Evolutionary conservation across 2,113 vertebrate genomes (phyloP).

Genomic region (Marmota flaviventris): DNA sequence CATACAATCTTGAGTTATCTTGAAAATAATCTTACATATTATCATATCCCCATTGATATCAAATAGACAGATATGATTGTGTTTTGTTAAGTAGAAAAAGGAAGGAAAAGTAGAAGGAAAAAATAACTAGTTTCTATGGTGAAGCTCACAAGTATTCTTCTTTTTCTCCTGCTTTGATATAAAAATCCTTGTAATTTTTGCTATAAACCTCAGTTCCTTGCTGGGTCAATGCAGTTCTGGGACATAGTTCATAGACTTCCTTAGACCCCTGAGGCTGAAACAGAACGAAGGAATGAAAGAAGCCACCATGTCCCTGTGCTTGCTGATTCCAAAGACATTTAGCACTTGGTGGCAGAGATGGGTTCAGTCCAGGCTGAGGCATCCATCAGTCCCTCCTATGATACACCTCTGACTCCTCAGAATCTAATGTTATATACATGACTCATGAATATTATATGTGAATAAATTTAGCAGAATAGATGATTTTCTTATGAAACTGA

Average conservation of each 20-base stretch:
- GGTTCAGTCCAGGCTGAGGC: too few relatives aligned
- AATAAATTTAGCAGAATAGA: not conserved
- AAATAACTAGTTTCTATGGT: not conserved
- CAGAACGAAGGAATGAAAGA: not conserved
- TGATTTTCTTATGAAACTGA: not conserved
- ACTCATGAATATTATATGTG: not conserved
- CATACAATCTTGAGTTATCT: not conserved
- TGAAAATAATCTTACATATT: not conserved
- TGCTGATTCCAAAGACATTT: fast-evolving
- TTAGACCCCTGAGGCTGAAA: not conserved
- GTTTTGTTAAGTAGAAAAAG: constrained; percentile 30
- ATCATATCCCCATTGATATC: not conserved
- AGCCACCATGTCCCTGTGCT: fast-evolving
- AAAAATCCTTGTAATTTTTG: not conserved
- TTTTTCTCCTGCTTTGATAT: not conserved
- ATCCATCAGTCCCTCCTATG: not conserved
- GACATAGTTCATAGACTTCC: not conserved
- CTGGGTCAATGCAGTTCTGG: not conserved
- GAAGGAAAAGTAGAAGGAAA: not conserved
- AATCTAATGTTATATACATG: not conserved
- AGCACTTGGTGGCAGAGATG: constrained; percentile 74
- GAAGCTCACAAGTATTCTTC: not conserved
- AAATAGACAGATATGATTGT: not conserved
- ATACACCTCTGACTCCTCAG: not conserved
- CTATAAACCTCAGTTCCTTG: not conserved